A percentile compares a stretch with the other conserved stretches of the same genome.
These are phyloP conservation scores for Upupa epops DNA, from an alignment of 2,113 vertebrate genomes.

Conservation along the genomic window DNA sequence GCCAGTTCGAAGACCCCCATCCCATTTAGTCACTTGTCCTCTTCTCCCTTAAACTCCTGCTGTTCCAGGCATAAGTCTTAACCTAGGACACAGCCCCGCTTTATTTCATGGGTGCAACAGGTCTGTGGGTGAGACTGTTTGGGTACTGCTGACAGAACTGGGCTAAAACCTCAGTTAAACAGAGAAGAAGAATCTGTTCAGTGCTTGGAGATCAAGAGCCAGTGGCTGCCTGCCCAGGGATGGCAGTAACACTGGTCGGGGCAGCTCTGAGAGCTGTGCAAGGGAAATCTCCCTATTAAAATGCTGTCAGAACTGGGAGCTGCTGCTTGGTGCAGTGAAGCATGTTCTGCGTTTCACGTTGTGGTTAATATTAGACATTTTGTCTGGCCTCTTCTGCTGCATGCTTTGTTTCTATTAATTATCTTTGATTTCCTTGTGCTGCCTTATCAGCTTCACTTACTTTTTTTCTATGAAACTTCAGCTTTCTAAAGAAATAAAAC, in stretches of 20 bases:
- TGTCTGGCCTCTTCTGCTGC: background rate
- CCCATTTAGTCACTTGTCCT: background rate
- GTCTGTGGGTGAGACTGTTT: background rate
- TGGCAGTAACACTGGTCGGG: background rate
- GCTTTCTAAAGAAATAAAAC: background rate
- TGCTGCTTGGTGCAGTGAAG: background rate
- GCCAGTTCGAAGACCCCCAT: background rate
- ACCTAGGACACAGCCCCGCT: background rate
- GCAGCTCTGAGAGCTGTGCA: background rate
- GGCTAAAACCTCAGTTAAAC: background rate
- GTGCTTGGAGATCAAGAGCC: background rate
- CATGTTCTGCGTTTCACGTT: background rate
- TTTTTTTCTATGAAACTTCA: background rate
- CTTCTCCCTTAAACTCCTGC: background rate
- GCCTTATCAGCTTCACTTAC: background rate
- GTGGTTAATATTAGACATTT: background rate
- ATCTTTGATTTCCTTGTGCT: slow-evolving; percentile 27
- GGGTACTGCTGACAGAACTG: background rate
- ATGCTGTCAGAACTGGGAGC: background rate
- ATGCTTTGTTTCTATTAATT: slow-evolving; percentile 44
- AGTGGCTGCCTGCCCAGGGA: background rate
- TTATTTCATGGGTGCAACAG: rapidly evolving
- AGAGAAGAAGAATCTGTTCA: background rate
- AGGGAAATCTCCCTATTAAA: background rate
- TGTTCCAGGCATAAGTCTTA: background rate